Percentiles rank a stretch among this genome's conserved stretches.
These are phyloP conservation scores for Elymnias hypermnestra DNA, from an alignment of 1,140 invertebrate genomes.

Conservation along the genomic window DNA sequence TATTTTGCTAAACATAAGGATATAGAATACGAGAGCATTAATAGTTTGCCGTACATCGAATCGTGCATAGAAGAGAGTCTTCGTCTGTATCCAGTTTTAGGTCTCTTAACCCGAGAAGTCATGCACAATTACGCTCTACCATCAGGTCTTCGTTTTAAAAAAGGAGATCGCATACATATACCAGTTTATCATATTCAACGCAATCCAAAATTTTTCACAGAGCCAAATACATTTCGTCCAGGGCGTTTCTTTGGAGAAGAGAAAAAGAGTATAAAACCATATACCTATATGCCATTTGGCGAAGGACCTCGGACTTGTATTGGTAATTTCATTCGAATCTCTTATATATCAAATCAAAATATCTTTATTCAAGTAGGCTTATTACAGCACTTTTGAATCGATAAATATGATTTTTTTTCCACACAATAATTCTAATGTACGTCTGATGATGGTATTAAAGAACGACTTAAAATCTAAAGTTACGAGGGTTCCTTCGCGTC, in stretches of 20 bases:
- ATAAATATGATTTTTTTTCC: too few species aligned
- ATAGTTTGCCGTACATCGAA: conserved; percentile 22
- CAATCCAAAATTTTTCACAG: conserved; percentile 22
- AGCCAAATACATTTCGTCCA: conserved; percentile 26
- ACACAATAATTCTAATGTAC: too few species aligned
- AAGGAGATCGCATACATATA: conserved; percentile 28
- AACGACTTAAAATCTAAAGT: too few species aligned
- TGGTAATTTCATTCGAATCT: too few species aligned
- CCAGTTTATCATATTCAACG: conserved; percentile 25
- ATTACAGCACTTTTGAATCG: too few species aligned
- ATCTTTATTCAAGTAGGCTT: too few species aligned
- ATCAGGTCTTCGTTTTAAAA: conserved; percentile 21
- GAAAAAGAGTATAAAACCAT: conserved; percentile 25
- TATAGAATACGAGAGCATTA: conserved; percentile 23
- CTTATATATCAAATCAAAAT: too few species aligned
- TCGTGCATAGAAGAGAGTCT: conserved; percentile 26
- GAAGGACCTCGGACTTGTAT: conserved; percentile 26
- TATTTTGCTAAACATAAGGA: conserved; percentile 18
- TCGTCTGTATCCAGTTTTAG: conserved; percentile 25
- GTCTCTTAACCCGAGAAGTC: conserved; percentile 26
- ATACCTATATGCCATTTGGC: conserved; percentile 10
- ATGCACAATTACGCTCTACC: conserved; percentile 25
- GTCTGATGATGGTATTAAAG: too few species aligned
- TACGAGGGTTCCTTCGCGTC: too few species aligned
- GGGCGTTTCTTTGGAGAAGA: conserved; percentile 28